Evolutionary conservation across 2,113 vertebrate genomes (phyloP).

Genomic region (Craseonycteris thonglongyai): DNA sequence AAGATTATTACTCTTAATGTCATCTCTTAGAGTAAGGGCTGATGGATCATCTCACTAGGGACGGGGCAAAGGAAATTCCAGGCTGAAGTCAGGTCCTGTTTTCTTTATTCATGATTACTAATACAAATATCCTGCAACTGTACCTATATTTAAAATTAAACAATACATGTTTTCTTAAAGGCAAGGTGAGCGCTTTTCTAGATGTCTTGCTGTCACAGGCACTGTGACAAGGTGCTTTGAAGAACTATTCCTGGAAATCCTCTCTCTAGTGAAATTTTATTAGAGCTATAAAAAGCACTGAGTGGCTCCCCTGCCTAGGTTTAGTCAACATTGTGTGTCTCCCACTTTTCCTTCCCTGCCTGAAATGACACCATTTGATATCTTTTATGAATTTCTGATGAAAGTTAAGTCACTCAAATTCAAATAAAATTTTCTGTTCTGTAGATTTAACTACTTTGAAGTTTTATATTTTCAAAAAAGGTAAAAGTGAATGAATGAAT

Average conservation of each 20-base stretch:
- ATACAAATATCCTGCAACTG: not conserved
- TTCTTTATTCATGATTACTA: not conserved
- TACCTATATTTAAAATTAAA: not conserved
- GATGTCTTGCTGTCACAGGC: not conserved
- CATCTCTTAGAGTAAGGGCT: not conserved
- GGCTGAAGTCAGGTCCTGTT: not conserved
- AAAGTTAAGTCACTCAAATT: not conserved
- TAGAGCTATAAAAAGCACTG: not conserved
- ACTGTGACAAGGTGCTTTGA: not conserved
- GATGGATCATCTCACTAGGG: not conserved
- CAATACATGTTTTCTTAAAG: not conserved
- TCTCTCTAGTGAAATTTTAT: not conserved
- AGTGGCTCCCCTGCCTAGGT: not conserved
- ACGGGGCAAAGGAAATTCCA: not conserved
- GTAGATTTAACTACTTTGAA: not conserved
- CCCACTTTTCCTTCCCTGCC: not conserved
- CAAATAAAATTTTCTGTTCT: conserved; percentile 5
- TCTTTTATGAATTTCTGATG: not conserved
- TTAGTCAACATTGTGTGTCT: not conserved
- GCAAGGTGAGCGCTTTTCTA: not conserved
- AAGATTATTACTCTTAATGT: conserved; percentile 36
- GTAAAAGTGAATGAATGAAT: not conserved
- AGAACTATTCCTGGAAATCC: not conserved
- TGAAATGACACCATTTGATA: not conserved
- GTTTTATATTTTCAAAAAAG: not conserved